Conservation (phyloP, 2,113 vertebrate species). For the Grammomys dolichurus region DNA sequence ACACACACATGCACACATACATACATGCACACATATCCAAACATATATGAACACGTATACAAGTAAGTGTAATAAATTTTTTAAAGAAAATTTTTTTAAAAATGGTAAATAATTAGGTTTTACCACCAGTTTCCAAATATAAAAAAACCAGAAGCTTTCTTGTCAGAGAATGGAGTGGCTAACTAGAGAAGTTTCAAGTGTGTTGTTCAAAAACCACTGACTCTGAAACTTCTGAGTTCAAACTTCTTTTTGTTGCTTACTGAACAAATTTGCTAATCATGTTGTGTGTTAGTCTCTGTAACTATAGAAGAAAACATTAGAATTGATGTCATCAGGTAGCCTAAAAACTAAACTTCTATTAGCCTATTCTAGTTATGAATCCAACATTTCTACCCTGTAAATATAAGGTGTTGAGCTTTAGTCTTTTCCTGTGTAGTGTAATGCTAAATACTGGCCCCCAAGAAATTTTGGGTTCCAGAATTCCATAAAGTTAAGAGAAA, state of each 20-base stretch:
- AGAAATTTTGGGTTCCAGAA: background rate
- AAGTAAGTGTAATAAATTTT: background rate
- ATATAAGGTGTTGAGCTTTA: background rate
- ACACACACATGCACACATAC: background rate
- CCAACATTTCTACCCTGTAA: background rate
- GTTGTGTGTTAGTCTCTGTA: background rate
- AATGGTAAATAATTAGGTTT: constrained; percentile 27
- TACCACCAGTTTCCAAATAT: background rate
- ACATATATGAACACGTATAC: background rate
- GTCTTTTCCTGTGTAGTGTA: background rate
- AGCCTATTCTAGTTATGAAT: background rate
- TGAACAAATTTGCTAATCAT: background rate
- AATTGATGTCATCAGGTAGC: background rate
- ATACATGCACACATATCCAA: too few relatives aligned
- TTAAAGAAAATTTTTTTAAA: background rate
- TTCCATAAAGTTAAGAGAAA: constrained; percentile 4
- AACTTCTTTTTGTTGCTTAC: background rate
- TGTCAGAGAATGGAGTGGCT: background rate
- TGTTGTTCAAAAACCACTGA: background rate
- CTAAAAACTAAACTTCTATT: constrained; percentile 29
- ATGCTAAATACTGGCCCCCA: too few relatives aligned
- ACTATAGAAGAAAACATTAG: background rate
- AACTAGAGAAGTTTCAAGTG: background rate
- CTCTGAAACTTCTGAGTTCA: background rate
- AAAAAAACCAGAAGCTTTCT: background rate